Base-by-base conservation (phyloP, 2,113 vertebrate species). In the Falco punctatus region DNA sequence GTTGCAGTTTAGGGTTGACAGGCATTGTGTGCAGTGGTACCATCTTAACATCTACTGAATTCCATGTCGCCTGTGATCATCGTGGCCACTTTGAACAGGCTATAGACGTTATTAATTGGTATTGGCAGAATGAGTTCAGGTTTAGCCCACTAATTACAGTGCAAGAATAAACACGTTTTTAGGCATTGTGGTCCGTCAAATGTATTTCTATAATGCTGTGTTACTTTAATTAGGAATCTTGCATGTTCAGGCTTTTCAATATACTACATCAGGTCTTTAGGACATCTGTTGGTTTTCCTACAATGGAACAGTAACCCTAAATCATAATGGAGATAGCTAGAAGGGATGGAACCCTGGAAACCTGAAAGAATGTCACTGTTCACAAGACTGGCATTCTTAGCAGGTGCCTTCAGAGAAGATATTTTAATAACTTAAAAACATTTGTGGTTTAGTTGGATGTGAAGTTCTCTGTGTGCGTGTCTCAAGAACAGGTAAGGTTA, bases 41-140 rank as follows among this genome's bases (percentile, higher is more conserved):
- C 69, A 84, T 79, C 65, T 70, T 26, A 81, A 10, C 33, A 61
- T 80, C 30, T 65, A 5, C 75, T 81, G 5, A 69, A 85, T 52
- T 62, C 87, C 21, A 14, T 11, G 46, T 69, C 5, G 2, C 80
- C 62, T 88, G 52, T 54, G 54, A 35, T 90, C 33, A 27, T 62
- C 0, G 0, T 67, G 55, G 55, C 23, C 13, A 16, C 28, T 62
- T 92, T 10, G 55, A 89, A n/a, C 51, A 54, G 64, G 18, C 40
- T 62, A 13, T 54, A n/a, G 71, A 52, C 0, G 1, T 21, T 86
- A 38, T 54, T 94, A 90, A 96, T 83, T 78, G 64, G 8, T 78
- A 94, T 86, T 90, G 95, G 71, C 96, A 95, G 92, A 95, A 92
- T 94, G 93, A 97, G 81, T 96, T 96, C 93, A 88, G 67, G 42